Percentiles rank a stretch among this genome's conserved stretches.
phyloP scores from a whole-genome alignment of 2,888 invertebrate genomes.

The Pardosa pseudoannulata region DNA sequence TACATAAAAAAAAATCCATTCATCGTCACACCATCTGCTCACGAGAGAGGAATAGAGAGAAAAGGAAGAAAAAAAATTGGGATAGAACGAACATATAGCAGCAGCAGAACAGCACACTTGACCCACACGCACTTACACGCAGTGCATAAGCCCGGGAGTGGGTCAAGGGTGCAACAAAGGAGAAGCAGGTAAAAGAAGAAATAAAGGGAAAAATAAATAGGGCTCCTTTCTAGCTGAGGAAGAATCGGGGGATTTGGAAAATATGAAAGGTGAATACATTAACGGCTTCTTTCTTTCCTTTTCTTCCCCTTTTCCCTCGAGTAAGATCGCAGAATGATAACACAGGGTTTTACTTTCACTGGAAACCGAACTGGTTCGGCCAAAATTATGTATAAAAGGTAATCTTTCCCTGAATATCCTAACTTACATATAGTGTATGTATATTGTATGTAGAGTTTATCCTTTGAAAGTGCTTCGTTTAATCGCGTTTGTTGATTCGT shows the following conservation, averaged over 20 bases:
- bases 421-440: too few species aligned
- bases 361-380: too few species aligned
- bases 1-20: slow-evolving; percentile 18
- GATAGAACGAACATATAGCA: neutral
- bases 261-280: neutral
- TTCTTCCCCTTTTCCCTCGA: neutral
- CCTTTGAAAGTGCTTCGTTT: too few species aligned
- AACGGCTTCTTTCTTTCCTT: neutral
- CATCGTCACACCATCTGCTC: slow-evolving; percentile 24
- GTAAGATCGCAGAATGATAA: neutral
- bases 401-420: too few species aligned
- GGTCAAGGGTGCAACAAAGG: slow-evolving; percentile 68
- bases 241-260: neutral
- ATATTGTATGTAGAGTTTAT: too few species aligned
- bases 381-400: too few species aligned
- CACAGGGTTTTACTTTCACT: slow-evolving; percentile 3
- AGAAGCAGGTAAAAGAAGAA: neutral
- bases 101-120: slow-evolving; percentile 8
- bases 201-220: neutral
- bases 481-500: too few species aligned
- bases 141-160: slow-evolving; percentile 32
- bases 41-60: neutral
- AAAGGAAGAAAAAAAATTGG: slow-evolving; percentile 3
- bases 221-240: neutral
- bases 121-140: slow-evolving; percentile 13